These are phyloP conservation scores for Micropoecilia bifurca DNA, from an alignment of 2,797 vertebrate genomes.

Conservation along the genomic window DNA sequence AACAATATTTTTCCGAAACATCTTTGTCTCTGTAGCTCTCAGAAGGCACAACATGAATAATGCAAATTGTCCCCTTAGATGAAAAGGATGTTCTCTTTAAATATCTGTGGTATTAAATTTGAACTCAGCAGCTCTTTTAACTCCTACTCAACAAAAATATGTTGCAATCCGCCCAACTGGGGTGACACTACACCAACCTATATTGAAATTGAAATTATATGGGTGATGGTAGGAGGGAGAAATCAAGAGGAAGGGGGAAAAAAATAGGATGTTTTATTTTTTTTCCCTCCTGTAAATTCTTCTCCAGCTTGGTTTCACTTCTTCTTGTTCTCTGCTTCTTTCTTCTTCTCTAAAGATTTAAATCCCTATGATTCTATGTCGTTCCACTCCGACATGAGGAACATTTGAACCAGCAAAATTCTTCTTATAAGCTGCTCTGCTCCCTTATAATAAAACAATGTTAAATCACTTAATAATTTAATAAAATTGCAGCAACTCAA, in stretches of 20 bases:
- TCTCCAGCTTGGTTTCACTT: conserved; percentile 15
- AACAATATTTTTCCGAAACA: conserved; percentile 59
- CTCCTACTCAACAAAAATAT: conserved; percentile 74
- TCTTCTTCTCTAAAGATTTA: conserved; percentile 30
- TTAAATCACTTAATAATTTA: not conserved
- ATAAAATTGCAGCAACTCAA: no score
- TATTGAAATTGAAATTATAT: conserved; percentile 20
- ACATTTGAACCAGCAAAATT: conserved; percentile 42
- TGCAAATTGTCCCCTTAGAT: conserved; percentile 79
- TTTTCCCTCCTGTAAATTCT: not conserved
- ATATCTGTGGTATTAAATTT: conserved; percentile 78
- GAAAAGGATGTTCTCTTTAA: conserved; percentile 76
- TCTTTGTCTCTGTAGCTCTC: conserved; percentile 66
- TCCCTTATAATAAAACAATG: not conserved
- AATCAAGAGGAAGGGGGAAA: conserved; percentile 35
- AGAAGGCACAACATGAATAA: conserved; percentile 77
- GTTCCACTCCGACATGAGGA: conserved; percentile 25
- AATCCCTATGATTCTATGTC: conserved; percentile 39
- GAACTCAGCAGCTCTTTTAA: conserved; percentile 80
- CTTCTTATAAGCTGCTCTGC: conserved; percentile 23
- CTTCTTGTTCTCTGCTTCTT: not conserved
- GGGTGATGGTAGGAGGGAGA: conserved; percentile 37
- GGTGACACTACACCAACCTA: conserved; percentile 65
- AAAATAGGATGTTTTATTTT: not conserved
- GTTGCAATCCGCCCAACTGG: conserved; percentile 75